Evolutionary conservation across 2,888 invertebrate species (phyloP).

Genomic region (Chirona hameri): DNA sequence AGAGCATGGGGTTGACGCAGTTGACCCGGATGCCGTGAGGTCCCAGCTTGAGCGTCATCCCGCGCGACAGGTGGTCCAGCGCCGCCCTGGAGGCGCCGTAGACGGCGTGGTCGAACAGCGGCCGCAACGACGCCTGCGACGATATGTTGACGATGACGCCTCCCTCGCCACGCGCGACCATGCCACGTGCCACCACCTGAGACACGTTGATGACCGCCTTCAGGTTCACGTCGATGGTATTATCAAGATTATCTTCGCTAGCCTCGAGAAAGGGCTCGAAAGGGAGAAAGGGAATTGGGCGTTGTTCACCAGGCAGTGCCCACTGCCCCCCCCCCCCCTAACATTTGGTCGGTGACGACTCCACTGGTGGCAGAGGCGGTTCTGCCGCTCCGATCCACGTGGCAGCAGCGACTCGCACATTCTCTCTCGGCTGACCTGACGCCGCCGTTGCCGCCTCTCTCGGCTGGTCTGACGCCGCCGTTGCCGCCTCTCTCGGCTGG

Average conservation of each 20-base stretch:
- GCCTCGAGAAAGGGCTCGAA: constrained; percentile 68
- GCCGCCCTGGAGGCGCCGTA: constrained; percentile 88
- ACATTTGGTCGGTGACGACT: too few relatives aligned
- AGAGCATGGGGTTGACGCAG: constrained; percentile 91
- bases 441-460: too few relatives aligned
- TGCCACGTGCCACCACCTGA: constrained; percentile 70
- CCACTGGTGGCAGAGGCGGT: too few relatives aligned
- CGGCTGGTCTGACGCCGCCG: too few relatives aligned
- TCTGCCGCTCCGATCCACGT: too few relatives aligned
- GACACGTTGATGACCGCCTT: constrained; percentile 80
- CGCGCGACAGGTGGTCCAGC: constrained; percentile 74
- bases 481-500: too few relatives aligned
- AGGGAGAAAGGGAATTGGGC: constrained; percentile 70
- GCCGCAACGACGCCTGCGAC: constrained; percentile 66
- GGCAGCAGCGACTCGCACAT: too few relatives aligned
- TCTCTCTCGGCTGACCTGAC: too few relatives aligned
- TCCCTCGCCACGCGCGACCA: constrained; percentile 64
- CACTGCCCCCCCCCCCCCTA: too few relatives aligned
- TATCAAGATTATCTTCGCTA: constrained; percentile 65
- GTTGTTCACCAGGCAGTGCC: constrained; percentile 81
- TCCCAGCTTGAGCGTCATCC: constrained; percentile 59
- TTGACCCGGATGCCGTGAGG: constrained; percentile 69
- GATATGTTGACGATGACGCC: constrained; percentile 88
- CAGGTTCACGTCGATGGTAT: constrained; percentile 65
- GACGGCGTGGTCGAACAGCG: constrained; percentile 62